Evolutionary conservation across 1,140 invertebrate genomes (phyloP).

Genomic region (Heliothis subflexa): DNA sequence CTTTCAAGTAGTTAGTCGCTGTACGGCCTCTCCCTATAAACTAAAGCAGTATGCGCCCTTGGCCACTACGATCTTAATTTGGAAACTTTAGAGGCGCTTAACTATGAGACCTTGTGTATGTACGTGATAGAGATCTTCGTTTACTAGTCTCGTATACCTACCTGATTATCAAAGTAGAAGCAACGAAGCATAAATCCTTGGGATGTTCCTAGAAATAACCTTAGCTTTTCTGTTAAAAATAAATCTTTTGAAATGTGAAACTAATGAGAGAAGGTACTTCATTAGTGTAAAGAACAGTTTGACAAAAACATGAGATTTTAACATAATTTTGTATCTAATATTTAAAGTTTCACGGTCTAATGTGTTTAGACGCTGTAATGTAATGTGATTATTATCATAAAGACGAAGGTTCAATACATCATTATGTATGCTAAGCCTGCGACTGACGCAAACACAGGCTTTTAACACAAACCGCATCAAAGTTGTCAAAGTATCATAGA

Average conservation of each 20-base stretch:
- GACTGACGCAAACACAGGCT: background rate
- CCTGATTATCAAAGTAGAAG: conserved; percentile 10
- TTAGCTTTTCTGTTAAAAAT: too few relatives aligned
- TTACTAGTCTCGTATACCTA: conserved; percentile 31
- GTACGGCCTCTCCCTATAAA: conserved; percentile 32
- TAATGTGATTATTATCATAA: background rate
- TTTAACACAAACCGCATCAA: background rate
- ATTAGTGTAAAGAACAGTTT: background rate
- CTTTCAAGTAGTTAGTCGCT: conserved; percentile 17
- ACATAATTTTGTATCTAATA: background rate
- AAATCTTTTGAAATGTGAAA: too few relatives aligned
- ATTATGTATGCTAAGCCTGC: background rate
- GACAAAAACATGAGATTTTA: background rate
- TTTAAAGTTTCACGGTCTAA: background rate
- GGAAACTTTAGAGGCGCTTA: conserved; percentile 42
- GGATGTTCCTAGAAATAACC: background rate
- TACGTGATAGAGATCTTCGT: conserved; percentile 26
- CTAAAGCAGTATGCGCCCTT: conserved; percentile 32
- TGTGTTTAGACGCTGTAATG: background rate
- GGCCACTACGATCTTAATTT: conserved; percentile 39
- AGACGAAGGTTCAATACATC: background rate
- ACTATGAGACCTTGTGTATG: conserved; percentile 25
- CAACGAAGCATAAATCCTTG: too few relatives aligned
- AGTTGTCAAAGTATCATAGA: background rate
- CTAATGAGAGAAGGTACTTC: background rate